Conservation (phyloP, 2,113 vertebrate species). For the Callochromis pleurospilus region DNA sequence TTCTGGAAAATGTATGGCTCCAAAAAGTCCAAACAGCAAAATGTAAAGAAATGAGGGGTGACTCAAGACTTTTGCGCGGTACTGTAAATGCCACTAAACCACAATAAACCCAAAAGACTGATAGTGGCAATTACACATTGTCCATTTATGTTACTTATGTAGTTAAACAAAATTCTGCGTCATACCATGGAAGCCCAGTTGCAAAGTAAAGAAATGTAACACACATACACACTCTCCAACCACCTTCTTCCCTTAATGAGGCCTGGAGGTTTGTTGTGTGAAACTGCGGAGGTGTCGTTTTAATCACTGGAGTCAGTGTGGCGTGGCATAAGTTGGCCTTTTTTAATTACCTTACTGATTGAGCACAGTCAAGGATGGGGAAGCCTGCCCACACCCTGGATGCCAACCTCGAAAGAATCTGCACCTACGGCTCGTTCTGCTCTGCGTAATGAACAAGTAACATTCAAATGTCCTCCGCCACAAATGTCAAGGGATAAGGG, state of each 20-base stretch:
- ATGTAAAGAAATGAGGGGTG: not conserved
- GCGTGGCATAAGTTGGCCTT: conserved; percentile 65
- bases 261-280: conserved; percentile 52
- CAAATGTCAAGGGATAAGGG: not conserved
- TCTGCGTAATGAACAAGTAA: conserved; percentile 35
- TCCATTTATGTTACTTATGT: not conserved
- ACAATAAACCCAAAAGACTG: not conserved
- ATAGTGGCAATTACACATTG: not conserved
- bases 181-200: not conserved
- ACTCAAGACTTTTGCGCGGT: not conserved
- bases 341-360: conserved; percentile 70
- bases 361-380: conserved; percentile 62
- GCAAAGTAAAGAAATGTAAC: not conserved
- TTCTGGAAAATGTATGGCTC: not conserved
- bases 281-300: conserved; percentile 65
- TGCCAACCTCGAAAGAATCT: conserved; percentile 18
- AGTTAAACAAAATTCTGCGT: not conserved
- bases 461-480: conserved; percentile 48
- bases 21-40: not conserved
- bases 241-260: conserved; percentile 28
- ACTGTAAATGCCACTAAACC: not conserved
- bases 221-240: not conserved
- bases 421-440: conserved; percentile 16
- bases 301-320: conserved; percentile 67
- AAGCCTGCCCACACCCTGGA: conserved; percentile 43